phyloP scores from a whole-genome alignment of 2,797 vertebrate species.

The Salmo trutta region DNA sequence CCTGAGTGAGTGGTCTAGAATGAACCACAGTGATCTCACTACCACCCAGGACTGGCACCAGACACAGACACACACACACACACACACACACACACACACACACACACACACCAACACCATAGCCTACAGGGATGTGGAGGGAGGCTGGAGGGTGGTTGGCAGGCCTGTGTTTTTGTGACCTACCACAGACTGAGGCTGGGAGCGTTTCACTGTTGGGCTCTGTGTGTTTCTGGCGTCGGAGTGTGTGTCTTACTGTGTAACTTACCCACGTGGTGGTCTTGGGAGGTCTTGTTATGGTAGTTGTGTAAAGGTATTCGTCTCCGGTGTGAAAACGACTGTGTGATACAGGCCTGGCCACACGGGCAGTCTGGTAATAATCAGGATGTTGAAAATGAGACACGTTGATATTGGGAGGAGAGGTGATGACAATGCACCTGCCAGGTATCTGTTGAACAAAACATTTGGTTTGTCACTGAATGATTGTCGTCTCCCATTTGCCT shows the following conservation, averaged over 20 bases:
- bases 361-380: background rate
- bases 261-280: slow-evolving; percentile 3
- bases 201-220: slow-evolving; percentile 38
- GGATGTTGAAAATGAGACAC: background rate
- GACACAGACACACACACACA: background rate
- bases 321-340: slow-evolving; percentile 1
- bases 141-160: slow-evolving; percentile 14
- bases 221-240: slow-evolving; percentile 7
- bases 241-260: slow-evolving; percentile 22
- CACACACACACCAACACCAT: slow-evolving; percentile 13
- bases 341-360: background rate
- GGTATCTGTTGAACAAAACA: background rate
- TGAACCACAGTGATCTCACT: slow-evolving; percentile 31
- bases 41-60: slow-evolving; percentile 25
- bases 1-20: slow-evolving; percentile 11
- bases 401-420: background rate
- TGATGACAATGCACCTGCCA: background rate
- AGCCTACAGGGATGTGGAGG: slow-evolving; percentile 28
- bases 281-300: slow-evolving; percentile 17
- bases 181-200: slow-evolving; percentile 49
- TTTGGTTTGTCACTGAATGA: background rate
- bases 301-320: slow-evolving; percentile 18
- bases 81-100: no score
- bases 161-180: slow-evolving; percentile 55
- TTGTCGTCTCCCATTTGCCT: background rate